Conservation (phyloP, 2,888 invertebrate species). For the Opisthograptis luteolata region DNA sequence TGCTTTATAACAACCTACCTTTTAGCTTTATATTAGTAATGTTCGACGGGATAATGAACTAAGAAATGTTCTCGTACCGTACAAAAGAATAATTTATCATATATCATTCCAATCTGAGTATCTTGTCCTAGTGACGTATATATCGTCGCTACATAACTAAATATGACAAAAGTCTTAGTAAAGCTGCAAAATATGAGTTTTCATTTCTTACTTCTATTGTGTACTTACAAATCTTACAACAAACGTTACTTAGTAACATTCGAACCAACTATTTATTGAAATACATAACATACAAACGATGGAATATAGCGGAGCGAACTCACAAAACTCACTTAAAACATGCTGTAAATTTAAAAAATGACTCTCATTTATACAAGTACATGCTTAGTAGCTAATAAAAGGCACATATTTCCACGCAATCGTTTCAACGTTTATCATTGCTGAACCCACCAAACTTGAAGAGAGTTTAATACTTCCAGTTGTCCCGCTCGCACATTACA, state of each 20-base stretch:
- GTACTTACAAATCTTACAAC: slow-evolving; percentile 42
- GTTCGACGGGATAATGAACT: neutral
- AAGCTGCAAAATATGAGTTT: slow-evolving; percentile 44
- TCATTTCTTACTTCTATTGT: slow-evolving; percentile 27
- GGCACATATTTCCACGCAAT: slow-evolving; percentile 55
- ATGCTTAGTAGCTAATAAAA: slow-evolving; percentile 57
- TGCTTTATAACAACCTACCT: slow-evolving; percentile 26
- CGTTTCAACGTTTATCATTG: slow-evolving; percentile 26
- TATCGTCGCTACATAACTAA: slow-evolving; percentile 50
- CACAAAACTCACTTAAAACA: slow-evolving; percentile 12
- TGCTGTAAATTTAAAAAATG: slow-evolving; percentile 9
- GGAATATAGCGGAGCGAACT: slow-evolving; percentile 40
- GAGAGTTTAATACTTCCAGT: too few species aligned
- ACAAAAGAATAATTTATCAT: slow-evolving; percentile 1
- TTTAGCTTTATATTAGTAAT: neutral
- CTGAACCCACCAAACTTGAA: too few species aligned
- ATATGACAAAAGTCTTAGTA: slow-evolving; percentile 69
- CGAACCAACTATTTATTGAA: slow-evolving; percentile 6
- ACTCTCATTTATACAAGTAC: slow-evolving; percentile 38
- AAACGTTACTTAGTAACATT: slow-evolving; percentile 31
- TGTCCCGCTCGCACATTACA: too few species aligned
- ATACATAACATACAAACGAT: slow-evolving; percentile 34
- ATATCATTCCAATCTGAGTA: slow-evolving; percentile 17
- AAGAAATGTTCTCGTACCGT: neutral
- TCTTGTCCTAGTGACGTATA: slow-evolving; percentile 46